phyloP scores from a whole-genome alignment of 2,113 vertebrate species.

The Delphinapterus leucas region DNA sequence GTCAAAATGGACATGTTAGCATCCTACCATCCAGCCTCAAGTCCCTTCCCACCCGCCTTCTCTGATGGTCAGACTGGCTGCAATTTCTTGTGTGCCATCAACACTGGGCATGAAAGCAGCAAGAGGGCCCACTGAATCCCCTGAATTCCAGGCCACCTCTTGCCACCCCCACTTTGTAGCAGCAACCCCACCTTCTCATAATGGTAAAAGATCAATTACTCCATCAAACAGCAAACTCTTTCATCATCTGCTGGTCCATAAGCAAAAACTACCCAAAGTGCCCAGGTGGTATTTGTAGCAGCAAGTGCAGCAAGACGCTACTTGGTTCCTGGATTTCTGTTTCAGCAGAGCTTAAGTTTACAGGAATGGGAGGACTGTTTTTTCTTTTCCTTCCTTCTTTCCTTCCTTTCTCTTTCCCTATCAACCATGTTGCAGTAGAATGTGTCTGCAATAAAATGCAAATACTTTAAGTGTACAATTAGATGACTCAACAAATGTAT shows the following conservation, averaged over 20 bases:
- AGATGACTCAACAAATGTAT: not conserved
- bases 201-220: not conserved
- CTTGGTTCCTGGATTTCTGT: not conserved
- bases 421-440: not conserved
- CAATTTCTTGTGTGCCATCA: not conserved
- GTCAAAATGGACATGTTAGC: not conserved
- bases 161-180: not conserved
- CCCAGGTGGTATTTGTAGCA: not conserved
- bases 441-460: not conserved
- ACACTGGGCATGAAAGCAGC: not conserved
- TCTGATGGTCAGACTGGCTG: not conserved
- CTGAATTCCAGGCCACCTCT: not conserved
- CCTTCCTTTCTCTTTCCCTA: not conserved
- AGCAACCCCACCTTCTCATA: not conserved
- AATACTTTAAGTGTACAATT: not conserved
- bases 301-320: not conserved
- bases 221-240: not conserved
- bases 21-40: too few relatives aligned
- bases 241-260: too few relatives aligned
- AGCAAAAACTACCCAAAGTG: too few relatives aligned
- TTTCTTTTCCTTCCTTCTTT: not conserved
- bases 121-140: not conserved
- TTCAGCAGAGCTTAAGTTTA: not conserved
- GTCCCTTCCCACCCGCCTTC: not conserved
- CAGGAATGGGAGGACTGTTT: not conserved